phyloP scores from a whole-genome alignment of 2,113 vertebrate species.

The Capreolus pygargus region DNA sequence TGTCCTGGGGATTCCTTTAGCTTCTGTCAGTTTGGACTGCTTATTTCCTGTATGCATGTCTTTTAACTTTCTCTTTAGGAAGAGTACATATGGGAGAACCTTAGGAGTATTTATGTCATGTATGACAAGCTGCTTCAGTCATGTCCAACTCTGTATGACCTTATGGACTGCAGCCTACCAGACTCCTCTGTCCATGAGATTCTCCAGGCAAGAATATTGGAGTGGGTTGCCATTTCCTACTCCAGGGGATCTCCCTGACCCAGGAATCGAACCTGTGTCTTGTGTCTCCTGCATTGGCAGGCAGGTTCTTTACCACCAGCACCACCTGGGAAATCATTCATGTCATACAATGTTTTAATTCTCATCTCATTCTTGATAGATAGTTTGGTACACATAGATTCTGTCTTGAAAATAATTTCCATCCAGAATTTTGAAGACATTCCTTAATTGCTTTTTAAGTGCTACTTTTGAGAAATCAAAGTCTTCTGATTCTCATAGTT shows the following conservation, averaged over 20 bases:
- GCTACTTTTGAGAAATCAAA: not conserved
- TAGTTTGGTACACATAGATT: not conserved
- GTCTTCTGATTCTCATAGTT: not conserved
- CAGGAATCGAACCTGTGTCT: not conserved
- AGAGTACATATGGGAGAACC: too few relatives aligned
- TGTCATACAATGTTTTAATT: not conserved
- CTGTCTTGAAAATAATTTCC: not conserved
- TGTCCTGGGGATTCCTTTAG: not conserved
- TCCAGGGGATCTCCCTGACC: not conserved
- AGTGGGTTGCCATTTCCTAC: not conserved
- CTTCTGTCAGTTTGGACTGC: not conserved
- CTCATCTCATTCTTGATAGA: not conserved
- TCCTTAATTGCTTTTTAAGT: not conserved
- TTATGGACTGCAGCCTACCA: not conserved
- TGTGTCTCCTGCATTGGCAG: not conserved
- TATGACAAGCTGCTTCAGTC: not conserved
- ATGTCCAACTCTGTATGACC: not conserved
- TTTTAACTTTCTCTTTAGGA: not conserved
- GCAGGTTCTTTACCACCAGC: not conserved
- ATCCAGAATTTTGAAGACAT: not conserved
- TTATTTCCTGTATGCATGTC: not conserved
- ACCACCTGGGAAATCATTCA: not conserved
- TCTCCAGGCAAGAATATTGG: not conserved
- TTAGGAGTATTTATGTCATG: not conserved
- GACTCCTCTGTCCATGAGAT: not conserved